These are phyloP conservation scores for Gymnogyps californianus DNA, from an alignment of 2,113 vertebrate genomes.

Conservation along the genomic window DNA sequence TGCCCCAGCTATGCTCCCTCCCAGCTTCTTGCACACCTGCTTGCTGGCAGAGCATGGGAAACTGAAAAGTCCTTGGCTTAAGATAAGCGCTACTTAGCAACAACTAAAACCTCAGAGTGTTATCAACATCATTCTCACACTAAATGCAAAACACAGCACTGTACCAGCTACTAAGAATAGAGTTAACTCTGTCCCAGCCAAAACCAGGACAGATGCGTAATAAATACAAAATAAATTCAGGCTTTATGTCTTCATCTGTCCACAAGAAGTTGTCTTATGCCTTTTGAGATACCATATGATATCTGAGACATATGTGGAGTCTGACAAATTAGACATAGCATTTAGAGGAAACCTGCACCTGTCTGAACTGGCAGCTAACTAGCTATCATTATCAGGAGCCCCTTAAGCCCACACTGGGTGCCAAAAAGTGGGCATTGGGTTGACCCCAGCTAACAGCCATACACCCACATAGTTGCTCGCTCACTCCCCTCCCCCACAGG, in stretches of 20 bases:
- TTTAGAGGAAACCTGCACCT: not conserved
- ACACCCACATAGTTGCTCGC: not conserved
- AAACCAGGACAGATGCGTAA: not conserved
- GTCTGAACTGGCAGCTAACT: not conserved
- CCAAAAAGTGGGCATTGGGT: not conserved
- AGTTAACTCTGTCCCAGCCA: too few relatives aligned
- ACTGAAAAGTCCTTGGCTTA: too few relatives aligned
- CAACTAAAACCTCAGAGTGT: too few relatives aligned
- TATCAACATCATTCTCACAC: too few relatives aligned
- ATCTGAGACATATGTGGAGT: not conserved
- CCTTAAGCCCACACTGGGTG: accelerated
- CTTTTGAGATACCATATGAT: not conserved
- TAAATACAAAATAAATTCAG: not conserved
- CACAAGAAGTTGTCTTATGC: not conserved
- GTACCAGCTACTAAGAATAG: too few relatives aligned
- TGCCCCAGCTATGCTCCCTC: too few relatives aligned
- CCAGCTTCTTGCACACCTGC: too few relatives aligned
- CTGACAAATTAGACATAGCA: not conserved
- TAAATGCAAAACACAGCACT: too few relatives aligned
- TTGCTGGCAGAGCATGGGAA: too few relatives aligned
- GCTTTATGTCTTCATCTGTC: not conserved
- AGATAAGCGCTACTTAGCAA: too few relatives aligned
- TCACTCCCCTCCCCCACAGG: accelerated
- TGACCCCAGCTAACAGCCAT: not conserved
- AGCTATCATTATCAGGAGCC: not conserved